phyloP scores from a whole-genome alignment of 2,888 invertebrate genomes.

The Mactromeris polynyma region DNA sequence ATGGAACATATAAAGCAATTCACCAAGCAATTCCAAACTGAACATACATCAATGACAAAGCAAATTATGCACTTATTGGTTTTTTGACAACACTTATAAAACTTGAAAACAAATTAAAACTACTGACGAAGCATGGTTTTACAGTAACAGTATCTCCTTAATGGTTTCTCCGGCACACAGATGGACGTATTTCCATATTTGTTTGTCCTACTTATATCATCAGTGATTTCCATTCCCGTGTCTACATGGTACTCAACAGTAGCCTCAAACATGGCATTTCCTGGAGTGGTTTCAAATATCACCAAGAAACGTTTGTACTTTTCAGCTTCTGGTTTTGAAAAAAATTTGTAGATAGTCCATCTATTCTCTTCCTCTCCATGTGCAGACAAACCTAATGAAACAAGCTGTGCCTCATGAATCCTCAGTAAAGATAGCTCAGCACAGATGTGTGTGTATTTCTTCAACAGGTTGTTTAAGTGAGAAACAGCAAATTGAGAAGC shows the following conservation, averaged over 20 bases:
- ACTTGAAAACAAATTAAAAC: no score
- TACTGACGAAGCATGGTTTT: slow-evolving; percentile 25
- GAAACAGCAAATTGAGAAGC: slow-evolving; percentile 88
- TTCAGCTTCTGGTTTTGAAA: slow-evolving; percentile 89
- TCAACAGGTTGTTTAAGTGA: slow-evolving; percentile 66
- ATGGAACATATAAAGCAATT: no score
- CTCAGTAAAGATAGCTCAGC: slow-evolving; percentile 87
- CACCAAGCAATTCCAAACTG: no score
- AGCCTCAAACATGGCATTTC: slow-evolving; percentile 72
- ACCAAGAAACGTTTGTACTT: slow-evolving; percentile 68
- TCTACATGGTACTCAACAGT: slow-evolving; percentile 62
- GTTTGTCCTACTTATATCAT: slow-evolving; percentile 73
- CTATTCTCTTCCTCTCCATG: slow-evolving; percentile 62
- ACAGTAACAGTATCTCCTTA: slow-evolving; percentile 72
- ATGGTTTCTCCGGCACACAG: slow-evolving; percentile 66
- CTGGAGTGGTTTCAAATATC: slow-evolving; percentile 68
- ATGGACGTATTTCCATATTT: slow-evolving; percentile 72
- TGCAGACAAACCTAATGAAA: slow-evolving; percentile 63
- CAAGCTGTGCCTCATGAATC: slow-evolving; percentile 57
- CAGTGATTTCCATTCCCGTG: slow-evolving; percentile 56
- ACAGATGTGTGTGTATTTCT: slow-evolving; percentile 89
- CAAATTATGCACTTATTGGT: no score
- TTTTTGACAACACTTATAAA: no score
- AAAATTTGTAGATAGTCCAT: slow-evolving; percentile 89
- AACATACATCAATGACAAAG: no score